These are phyloP conservation scores for Corythaixoides concolor DNA, from an alignment of 2,113 vertebrate species.

Conservation along the genomic window DNA sequence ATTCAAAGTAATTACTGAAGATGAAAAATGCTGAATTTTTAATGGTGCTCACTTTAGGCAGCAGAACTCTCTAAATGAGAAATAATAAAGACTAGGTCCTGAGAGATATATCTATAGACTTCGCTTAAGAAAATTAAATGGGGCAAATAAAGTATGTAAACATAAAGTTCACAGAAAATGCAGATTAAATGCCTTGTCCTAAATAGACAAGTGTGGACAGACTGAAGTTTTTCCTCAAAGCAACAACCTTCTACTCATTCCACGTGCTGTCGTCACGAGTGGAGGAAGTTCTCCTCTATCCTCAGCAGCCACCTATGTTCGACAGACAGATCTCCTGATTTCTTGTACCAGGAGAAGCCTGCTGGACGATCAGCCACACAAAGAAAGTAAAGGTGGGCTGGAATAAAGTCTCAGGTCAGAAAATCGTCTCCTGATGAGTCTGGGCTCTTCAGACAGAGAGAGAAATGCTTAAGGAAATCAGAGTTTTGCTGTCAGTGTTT, in stretches of 20 bases:
- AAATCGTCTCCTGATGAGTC: accelerated
- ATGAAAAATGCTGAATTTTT: conserved; percentile 47
- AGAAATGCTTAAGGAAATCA: neutral
- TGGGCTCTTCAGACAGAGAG: neutral
- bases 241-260: neutral
- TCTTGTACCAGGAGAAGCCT: neutral
- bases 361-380: neutral
- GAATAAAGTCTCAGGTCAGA: neutral
- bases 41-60: neutral
- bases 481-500: neutral
- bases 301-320: neutral
- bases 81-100: neutral
- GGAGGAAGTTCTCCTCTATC: neutral
- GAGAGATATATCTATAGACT: neutral
- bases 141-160: neutral
- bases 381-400: neutral
- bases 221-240: neutral
- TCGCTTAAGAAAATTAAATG: conserved; percentile 32
- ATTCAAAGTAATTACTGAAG: conserved; percentile 20
- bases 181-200: neutral
- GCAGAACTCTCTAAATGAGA: neutral
- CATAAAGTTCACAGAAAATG: conserved; percentile 12
- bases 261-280: accelerated
- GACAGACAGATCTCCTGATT: neutral
- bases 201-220: neutral